These are phyloP conservation scores for Myotis daubentonii DNA, from an alignment of 2,797 vertebrate genomes.

Conservation along the genomic window DNA sequence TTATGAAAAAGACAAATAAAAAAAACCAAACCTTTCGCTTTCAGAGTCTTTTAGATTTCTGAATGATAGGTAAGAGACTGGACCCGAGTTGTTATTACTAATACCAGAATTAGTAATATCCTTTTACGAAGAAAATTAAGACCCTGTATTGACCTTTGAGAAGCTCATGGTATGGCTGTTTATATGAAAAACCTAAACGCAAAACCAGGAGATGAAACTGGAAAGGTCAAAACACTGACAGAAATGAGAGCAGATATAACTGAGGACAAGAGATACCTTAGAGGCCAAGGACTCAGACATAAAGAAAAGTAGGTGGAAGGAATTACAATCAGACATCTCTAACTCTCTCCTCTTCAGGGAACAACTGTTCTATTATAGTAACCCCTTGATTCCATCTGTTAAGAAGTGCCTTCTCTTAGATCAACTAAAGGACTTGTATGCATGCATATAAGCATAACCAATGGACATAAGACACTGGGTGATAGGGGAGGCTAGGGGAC, in stretches of 20 bases:
- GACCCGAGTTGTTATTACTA: neutral
- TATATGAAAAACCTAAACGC: slow-evolving; percentile 16
- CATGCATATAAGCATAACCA: too few species aligned
- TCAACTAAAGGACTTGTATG: too few species aligned
- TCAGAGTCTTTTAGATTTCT: slow-evolving; percentile 45
- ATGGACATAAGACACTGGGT: too few species aligned
- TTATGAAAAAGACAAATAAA: neutral
- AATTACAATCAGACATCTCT: neutral
- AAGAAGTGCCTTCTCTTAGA: neutral
- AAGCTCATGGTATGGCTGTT: neutral
- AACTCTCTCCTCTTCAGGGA: neutral
- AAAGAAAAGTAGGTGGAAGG: neutral
- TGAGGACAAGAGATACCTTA: neutral
- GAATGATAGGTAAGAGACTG: neutral
- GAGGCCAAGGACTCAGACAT: neutral
- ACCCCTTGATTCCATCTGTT: neutral
- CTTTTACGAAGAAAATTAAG: neutral
- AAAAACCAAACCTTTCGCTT: neutral
- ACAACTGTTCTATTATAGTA: neutral
- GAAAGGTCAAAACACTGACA: neutral
- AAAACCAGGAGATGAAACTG: slow-evolving; percentile 28
- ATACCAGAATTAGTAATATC: neutral
- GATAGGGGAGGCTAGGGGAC: too few species aligned
- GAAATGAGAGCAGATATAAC: neutral
- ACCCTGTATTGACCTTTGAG: neutral